Conservation (phyloP, 2,888 invertebrate species). For the Pycnomerus fuliginosus region DNA sequence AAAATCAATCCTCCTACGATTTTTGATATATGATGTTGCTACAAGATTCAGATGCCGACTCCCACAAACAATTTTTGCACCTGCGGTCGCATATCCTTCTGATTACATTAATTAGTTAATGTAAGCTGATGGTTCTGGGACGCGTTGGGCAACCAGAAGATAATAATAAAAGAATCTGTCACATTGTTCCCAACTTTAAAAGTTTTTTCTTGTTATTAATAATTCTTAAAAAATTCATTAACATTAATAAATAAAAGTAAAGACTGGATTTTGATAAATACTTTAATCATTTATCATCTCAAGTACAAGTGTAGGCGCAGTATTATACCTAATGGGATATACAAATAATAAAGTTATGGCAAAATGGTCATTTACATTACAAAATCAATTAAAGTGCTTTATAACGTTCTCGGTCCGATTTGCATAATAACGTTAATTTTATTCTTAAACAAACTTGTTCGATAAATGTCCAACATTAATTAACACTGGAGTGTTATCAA, state of each 20-base stretch:
- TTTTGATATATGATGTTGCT: too few relatives aligned
- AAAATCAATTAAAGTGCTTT: conserved; percentile 27
- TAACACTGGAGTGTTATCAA: conserved; percentile 18
- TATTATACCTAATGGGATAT: conserved; percentile 21
- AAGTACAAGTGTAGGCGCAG: conserved; percentile 17
- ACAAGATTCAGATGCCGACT: too few relatives aligned
- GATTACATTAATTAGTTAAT: too few relatives aligned
- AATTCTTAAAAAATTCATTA: conserved; percentile 11
- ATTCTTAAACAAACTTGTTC: conserved; percentile 29
- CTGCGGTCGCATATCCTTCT: too few relatives aligned
- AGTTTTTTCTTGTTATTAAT: conserved; percentile 22
- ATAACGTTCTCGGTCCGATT: conserved; percentile 18
- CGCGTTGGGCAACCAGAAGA: too few relatives aligned
- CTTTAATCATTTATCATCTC: conserved; percentile 16
- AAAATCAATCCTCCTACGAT: too few relatives aligned
- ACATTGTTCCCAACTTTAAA: conserved; percentile 14
- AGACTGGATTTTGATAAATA: conserved; percentile 16
- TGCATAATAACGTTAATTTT: conserved; percentile 28
- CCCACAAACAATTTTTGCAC: too few relatives aligned
- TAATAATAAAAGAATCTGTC: conserved; percentile 19
- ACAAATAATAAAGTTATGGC: conserved; percentile 24
- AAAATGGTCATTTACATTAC: conserved; percentile 24
- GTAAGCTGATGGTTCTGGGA: too few relatives aligned
- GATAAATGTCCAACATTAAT: conserved; percentile 27
- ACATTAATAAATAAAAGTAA: conserved; percentile 10